Base-by-base conservation (phyloP, 1,140 invertebrate genomes). In the Pteromalus puparum region DNA sequence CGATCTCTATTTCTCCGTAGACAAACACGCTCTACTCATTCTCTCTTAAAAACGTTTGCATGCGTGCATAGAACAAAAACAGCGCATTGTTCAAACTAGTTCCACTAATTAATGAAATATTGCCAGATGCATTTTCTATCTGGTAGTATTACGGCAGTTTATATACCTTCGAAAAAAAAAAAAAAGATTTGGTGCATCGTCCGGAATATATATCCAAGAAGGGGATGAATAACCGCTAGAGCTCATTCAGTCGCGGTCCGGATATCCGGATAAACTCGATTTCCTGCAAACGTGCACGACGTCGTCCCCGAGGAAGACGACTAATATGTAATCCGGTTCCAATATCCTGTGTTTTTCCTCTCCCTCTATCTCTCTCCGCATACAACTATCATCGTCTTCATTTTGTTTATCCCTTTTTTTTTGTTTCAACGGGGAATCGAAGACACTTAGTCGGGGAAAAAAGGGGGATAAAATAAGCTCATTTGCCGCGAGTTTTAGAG, bases 321-420 rank as follows among this genome's bases (percentile, higher is more conserved):
- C 88, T 89, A 89, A 89, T 90, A 88, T 87, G 87, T 89, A 88
- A 89, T 88, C 88, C 89, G 87, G 86, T 87, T 89, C 86, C 88
- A 90, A 90, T 90, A 90, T 90, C 89, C 89, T 84, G 83, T 84
- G 61, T 82, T 38, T 72, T 48, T 84, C 81, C 46, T 72, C 48
- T 83, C 81, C 74, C 73, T 53, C 46, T 30, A 1, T 48, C 67
- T 24, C 67, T 6, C 21, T 30, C 28, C 26, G 18, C 9, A n/a
- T 34, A 77, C 70, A 83, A 78, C 38, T 83, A 75, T 38, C 30
- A 75, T 38, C 73, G 21, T 30, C 24, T 74, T 68, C 26, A 13
- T 48, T 48, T 48, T 48, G 10, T 48, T 48, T 15, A 15, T 48
- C 15, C 10, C 10, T 48, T 48, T 18, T 10, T 12, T 46, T 46